Evolutionary conservation across 2,797 vertebrate genomes (phyloP), one percentile per base, ranked within the genome.

Genomic region (Taenioides sp.): DNA sequence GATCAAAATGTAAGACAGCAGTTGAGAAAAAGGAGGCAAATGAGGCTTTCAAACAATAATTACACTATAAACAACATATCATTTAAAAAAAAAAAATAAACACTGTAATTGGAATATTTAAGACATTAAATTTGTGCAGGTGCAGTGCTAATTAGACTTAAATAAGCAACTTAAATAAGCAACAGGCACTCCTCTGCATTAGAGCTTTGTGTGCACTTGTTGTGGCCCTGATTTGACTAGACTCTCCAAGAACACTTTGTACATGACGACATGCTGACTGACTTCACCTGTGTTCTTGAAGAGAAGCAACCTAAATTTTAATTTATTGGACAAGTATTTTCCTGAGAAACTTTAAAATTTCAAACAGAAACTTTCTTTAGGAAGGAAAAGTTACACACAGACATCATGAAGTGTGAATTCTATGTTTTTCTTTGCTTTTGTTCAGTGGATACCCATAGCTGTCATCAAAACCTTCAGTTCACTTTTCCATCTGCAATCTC

Each of bases 241-340:
- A 73, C 22, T 57, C 67, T 73, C 65, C 49, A 22, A 76, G 65
- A 67, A 68, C 75, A 92, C 37, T 72, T 73, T 52, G 66, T 65
- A 80, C 71, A 70, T 80, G 73, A 75, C 79, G 52, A 66, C 62
- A 52, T 4, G 43, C 66, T 34, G 78, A 75, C 77, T 77, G 34
- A 73, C 73, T 80, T 82, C 57, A 67, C 68, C 65, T 71, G 43
- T 80, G 67, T 87, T 87, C 55, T 80, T 5, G 50, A 72, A 76
- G 73, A 81, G 52, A 69, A 72, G 77, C 28, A 61, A 76, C 73
- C 34, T 12, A 70, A 54, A 73, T 77, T 27, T 90, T 92, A 78
- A 92, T 93, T 94, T 88, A 94, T 94, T 87, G 92, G 88, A 82
- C 85, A 58, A 1, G 57, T 62, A 71, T 54, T 78, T 77, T 72